Evolutionary conservation across 2,797 vertebrate genomes (phyloP), one percentile per base, ranked within the genome.

Genomic region (Arremon aurantiirostris): DNA sequence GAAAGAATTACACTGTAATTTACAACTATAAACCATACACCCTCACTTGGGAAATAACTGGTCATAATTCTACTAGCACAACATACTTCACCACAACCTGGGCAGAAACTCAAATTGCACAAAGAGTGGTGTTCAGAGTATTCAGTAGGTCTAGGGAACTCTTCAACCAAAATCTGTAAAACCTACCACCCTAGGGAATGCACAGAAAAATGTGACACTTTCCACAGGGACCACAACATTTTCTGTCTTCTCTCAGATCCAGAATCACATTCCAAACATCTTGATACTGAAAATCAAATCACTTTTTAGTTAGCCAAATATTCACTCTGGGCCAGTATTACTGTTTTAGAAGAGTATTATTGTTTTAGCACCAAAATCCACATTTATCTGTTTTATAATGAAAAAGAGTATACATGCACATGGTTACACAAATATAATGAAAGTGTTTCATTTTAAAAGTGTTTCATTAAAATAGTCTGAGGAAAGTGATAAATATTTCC

Each of bases 151-250:
- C 55, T n/a, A 41, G 7, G 76, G 14, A 86, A 37, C 6, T 53
- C 17, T 20, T 71, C 46, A 72, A 1, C 11, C 5, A 84, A 35
- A 76, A 69, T 55, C 4, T 50, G 9, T 12, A 12, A 8, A 35
- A 46, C 3, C 10, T 32, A 80, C 2, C 2, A 9, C 1, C 6
- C 20, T 11, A 35, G 41, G 4, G 8, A 28, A 34, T 1, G 1
- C 8, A 44, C 1, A 28, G 28, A 50, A 78, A 13, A 64, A 53
- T 16, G 5, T 42, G 7, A 6, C 16, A 24, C 4, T 41, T 77
- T 20, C 20, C 16, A 34, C 0, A 1, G 18, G 34, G 11, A 78
- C 12, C 34, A 65, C n/a, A 35, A 9, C 8, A 18, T 11, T 1
- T 70, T 56, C 9, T 7, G 32, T 20, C 1, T 14, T 4, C 8